phyloP scores from a whole-genome alignment of 2,797 vertebrate genomes.

The Sebastes jordani region DNA sequence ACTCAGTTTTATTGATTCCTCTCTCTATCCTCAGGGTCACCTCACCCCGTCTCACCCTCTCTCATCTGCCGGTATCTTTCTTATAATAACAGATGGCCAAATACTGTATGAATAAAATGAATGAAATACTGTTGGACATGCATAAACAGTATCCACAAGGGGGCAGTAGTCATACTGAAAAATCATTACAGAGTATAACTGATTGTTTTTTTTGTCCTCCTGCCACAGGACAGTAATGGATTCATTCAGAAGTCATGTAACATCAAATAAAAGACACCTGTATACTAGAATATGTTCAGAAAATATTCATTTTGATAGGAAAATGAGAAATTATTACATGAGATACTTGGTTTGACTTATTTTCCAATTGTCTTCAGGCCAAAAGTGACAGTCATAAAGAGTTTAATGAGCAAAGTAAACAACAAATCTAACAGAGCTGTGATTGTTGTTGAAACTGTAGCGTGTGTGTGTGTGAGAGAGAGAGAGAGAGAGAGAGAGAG shows the following conservation, averaged over 20 bases:
- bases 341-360: not conserved
- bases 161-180: constrained; percentile 51
- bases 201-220: not conserved
- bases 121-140: not conserved
- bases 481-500: not conserved
- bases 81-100: not conserved
- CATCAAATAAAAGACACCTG: not conserved
- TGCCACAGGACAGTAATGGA: not conserved
- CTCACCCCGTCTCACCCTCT: not conserved
- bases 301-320: not conserved
- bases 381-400: not conserved
- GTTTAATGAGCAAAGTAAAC: constrained; percentile 1
- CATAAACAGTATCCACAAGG: constrained; percentile 48
- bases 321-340: not conserved
- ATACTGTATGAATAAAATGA: not conserved
- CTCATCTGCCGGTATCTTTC: not conserved
- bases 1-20: not conserved
- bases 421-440: constrained; percentile 1
- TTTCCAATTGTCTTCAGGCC: not conserved
- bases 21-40: not conserved
- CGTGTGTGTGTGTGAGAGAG: not conserved
- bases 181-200: not conserved
- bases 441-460: constrained; percentile 4
- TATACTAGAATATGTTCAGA: rapidly evolving
- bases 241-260: not conserved